Conservation (phyloP, 1,140 invertebrate species). For the Drosophila orena region DNA sequence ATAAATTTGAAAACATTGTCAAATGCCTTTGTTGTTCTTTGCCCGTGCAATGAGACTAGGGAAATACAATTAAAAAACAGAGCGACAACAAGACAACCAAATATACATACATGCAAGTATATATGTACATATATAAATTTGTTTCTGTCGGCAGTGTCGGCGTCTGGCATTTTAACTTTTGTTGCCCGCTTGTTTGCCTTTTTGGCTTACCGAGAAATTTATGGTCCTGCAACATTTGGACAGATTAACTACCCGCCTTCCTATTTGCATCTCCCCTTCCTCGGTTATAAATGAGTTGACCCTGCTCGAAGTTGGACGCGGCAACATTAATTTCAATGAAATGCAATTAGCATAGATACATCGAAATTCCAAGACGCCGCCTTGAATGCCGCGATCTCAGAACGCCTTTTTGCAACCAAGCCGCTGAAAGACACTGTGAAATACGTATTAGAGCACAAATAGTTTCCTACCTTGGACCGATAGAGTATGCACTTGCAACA, state of each 20-base stretch:
- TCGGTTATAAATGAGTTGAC: slow-evolving; percentile 38
- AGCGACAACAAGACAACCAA: neutral
- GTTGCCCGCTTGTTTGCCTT: slow-evolving; percentile 34
- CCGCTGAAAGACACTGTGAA: neutral
- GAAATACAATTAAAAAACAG: slow-evolving; percentile 16
- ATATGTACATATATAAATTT: neutral
- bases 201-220: slow-evolving; percentile 39
- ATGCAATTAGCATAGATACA: slow-evolving; percentile 49
- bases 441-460: too few relatives aligned
- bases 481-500: neutral
- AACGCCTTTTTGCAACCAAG: neutral
- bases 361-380: slow-evolving; percentile 33
- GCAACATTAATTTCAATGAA: slow-evolving; percentile 49
- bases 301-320: slow-evolving; percentile 30
- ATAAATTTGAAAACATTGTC: slow-evolving; percentile 54
- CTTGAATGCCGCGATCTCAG: slow-evolving; percentile 16
- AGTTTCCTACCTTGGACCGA: too few relatives aligned
- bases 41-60: slow-evolving; percentile 37
- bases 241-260: slow-evolving; percentile 24
- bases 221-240: slow-evolving; percentile 48
- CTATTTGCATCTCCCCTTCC: too few relatives aligned
- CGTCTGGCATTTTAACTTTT: slow-evolving; percentile 56
- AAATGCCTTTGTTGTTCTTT: slow-evolving; percentile 31
- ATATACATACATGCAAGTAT: too few relatives aligned
- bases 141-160: slow-evolving; percentile 44